Evolutionary conservation across 2,797 vertebrate species (phyloP), one percentile per base, ranked within the genome.

Genomic region (Gymnothorax reevesii): DNA sequence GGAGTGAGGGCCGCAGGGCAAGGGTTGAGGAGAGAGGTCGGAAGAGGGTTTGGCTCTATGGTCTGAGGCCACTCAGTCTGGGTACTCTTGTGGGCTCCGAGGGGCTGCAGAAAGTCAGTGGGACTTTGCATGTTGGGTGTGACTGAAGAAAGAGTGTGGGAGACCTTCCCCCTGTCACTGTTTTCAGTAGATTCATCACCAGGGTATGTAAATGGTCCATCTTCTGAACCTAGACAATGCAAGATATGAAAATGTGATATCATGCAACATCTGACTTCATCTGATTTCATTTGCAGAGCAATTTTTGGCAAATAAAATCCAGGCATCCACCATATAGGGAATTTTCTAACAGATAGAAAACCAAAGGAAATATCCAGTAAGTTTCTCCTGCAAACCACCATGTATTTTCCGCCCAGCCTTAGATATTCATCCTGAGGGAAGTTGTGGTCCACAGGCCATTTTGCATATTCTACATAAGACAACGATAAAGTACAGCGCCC

Each of bases 91-190:
- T 98, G 95, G 88, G 96, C 94, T 20, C 95, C 93, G 82, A 94
- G 91, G 84, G 95, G 57, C 71, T 25, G 94, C 86, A 94, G 94
- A 85, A 95, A 90, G 83, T 94, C 93, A 49, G 96, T 93, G 69
- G 96, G 96, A 87, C 95, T 95, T 88, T 95, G 97, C 86, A 92
- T 93, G 42, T 92, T 92, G 55, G 95, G 94, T 52, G 93, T 93
- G 3, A 96, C 92, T 64, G 97, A 96, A 12, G 98, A 96, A 88
- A 97, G 96, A 83, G 97, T 97, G 88, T 96, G 97, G 91, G 95
- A 94, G 90, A 96, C 96, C 87, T 96, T 96, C 88, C 93, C 94
- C n/a, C 93, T 93, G 66, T 96, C 96, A 17, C 84, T 85, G 42
- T 95, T 94, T 60, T 97, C 96, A 86, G 90, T 92, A 57, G 82